phyloP scores from a whole-genome alignment of 1,140 invertebrate genomes.

The Riptortus pedestris region DNA sequence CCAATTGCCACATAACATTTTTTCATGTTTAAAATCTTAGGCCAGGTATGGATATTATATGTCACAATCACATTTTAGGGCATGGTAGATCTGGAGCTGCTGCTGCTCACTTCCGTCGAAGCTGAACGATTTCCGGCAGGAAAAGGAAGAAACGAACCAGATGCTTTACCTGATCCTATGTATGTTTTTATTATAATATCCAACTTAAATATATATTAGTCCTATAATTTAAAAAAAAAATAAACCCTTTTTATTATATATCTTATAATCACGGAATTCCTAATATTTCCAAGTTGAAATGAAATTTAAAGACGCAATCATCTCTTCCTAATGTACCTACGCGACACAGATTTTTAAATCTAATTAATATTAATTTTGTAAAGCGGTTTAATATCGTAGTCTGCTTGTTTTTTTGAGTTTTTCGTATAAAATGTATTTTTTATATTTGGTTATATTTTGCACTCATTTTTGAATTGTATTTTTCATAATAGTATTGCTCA shows the following conservation, averaged over 20 bases:
- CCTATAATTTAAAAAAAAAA: neutral
- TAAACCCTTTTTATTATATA: neutral
- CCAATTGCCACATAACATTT: neutral
- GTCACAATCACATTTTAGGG: conserved; percentile 51
- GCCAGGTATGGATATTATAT: neutral
- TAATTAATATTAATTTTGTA: neutral
- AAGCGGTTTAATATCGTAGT: neutral
- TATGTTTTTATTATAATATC: conserved; percentile 38
- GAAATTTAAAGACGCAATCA: neutral
- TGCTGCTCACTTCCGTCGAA: conserved; percentile 73
- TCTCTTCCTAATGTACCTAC: too few relatives aligned
- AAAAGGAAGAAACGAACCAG: conserved; percentile 70
- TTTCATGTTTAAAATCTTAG: neutral
- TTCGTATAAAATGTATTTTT: too few relatives aligned
- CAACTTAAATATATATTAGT: neutral
- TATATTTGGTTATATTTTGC: too few relatives aligned
- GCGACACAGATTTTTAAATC: neutral
- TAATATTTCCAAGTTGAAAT: neutral
- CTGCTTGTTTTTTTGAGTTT: neutral
- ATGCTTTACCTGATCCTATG: conserved; percentile 82
- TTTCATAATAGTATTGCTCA: too few relatives aligned
- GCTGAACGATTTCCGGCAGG: conserved; percentile 80
- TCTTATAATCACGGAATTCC: neutral
- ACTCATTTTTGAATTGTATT: too few relatives aligned
- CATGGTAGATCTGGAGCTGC: conserved; percentile 85